Evolutionary conservation across 2,113 vertebrate species (phyloP).

Genomic region (Phyllopteryx taeniolatus): DNA sequence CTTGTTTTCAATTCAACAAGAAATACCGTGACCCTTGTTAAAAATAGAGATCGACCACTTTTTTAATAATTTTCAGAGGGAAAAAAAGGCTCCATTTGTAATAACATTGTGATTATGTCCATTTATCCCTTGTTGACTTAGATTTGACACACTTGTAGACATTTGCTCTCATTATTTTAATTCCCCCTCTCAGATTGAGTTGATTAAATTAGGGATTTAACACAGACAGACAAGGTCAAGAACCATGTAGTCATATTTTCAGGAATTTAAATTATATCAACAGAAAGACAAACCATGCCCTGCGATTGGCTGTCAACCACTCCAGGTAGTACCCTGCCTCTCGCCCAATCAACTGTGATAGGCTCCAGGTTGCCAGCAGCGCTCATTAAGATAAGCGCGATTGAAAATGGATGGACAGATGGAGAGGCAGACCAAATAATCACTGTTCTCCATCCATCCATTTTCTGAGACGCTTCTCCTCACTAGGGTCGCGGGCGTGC

Average conservation of each 20-base stretch:
- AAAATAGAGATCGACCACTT: constrained; percentile 21
- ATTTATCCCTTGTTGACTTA: constrained; percentile 1
- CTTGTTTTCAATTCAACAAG: constrained; percentile 13
- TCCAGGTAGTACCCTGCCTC: neutral
- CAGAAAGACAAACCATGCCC: neutral
- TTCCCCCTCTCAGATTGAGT: neutral
- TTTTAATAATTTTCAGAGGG: constrained; percentile 6
- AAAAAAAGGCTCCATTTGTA: neutral
- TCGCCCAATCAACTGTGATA: neutral
- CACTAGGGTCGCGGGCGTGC: too few relatives aligned
- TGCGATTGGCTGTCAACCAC: neutral
- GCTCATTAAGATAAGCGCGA: neutral
- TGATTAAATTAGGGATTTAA: neutral
- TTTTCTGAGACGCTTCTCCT: too few relatives aligned
- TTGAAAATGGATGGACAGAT: neutral
- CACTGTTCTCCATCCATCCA: constrained; percentile 23
- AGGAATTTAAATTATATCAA: constrained; percentile 1
- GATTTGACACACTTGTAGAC: neutral
- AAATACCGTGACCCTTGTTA: constrained; percentile 10
- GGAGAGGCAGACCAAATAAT: neutral
- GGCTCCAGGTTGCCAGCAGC: too few relatives aligned
- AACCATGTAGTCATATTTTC: neutral
- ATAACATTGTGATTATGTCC: neutral
- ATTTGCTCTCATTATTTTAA: constrained; percentile 6
- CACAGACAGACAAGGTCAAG: constrained; percentile 1